These are phyloP conservation scores for Willisornis vidua DNA, from an alignment of 2,113 vertebrate genomes.

Conservation along the genomic window DNA sequence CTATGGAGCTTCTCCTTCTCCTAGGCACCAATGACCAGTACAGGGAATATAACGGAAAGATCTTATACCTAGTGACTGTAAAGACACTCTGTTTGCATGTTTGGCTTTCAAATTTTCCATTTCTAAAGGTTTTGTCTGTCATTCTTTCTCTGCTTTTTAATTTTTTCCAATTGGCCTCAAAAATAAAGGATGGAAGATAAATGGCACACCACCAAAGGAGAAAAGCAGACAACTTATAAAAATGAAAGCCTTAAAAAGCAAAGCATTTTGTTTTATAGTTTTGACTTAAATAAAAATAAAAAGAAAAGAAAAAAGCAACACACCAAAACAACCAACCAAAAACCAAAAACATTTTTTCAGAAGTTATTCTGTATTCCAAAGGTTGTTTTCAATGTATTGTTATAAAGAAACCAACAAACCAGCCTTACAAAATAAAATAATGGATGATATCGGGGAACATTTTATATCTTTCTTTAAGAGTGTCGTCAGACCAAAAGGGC, in stretches of 20 bases:
- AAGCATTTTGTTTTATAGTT: background rate
- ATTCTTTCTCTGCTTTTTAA: background rate
- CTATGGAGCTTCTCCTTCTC: background rate
- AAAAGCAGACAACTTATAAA: background rate
- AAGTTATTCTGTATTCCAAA: background rate
- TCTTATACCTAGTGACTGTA: background rate
- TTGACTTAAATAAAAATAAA: background rate
- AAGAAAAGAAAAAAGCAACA: too few relatives aligned
- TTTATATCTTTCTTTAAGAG: background rate
- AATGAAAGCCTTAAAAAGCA: background rate
- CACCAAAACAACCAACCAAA: background rate
- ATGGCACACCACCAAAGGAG: background rate
- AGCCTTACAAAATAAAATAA: background rate
- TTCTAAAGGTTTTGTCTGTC: background rate
- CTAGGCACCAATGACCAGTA: background rate
- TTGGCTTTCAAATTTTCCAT: background rate
- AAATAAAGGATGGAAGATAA: background rate
- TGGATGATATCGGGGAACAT: background rate
- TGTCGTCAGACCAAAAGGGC: background rate
- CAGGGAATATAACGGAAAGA: background rate
- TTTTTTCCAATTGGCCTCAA: background rate
- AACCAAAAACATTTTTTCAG: background rate
- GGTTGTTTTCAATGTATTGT: background rate
- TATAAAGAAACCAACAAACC: background rate
- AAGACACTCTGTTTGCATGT: background rate